phyloP scores from a whole-genome alignment of 2,797 vertebrate species.

The Falco novaeseelandiae region DNA sequence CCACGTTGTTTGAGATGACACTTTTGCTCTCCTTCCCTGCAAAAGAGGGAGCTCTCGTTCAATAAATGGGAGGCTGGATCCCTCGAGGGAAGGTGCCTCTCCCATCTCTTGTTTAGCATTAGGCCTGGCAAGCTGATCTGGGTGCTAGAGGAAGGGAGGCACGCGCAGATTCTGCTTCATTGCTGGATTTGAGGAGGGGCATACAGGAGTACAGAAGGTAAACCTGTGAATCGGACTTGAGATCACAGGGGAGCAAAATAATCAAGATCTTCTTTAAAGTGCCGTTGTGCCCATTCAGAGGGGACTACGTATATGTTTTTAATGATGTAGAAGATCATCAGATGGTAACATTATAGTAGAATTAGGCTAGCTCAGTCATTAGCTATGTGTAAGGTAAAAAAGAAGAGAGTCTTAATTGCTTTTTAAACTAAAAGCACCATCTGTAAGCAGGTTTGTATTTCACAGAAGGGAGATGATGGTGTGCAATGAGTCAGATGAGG shows the following conservation, averaged over 20 bases:
- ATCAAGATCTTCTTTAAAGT: neutral
- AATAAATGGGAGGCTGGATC: neutral
- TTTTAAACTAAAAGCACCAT: neutral
- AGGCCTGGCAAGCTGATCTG: neutral
- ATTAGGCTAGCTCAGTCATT: neutral
- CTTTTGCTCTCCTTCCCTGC: neutral
- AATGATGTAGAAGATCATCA: neutral
- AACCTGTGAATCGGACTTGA: neutral
- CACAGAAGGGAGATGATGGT: neutral
- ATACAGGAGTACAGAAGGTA: neutral
- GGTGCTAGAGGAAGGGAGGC: neutral
- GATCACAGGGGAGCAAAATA: neutral
- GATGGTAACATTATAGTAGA: neutral
- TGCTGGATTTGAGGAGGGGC: neutral
- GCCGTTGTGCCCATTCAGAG: neutral
- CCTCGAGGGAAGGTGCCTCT: neutral
- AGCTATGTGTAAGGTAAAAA: neutral
- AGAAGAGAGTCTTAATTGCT: neutral
- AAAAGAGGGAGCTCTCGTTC: neutral
- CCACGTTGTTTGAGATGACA: neutral
- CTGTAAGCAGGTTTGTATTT: neutral
- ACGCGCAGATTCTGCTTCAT: neutral
- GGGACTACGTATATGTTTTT: neutral
- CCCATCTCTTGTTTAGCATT: neutral
- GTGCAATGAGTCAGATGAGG: neutral